Evolutionary conservation across 2,113 vertebrate species (phyloP).

Genomic region (Prunella fulvescens): DNA sequence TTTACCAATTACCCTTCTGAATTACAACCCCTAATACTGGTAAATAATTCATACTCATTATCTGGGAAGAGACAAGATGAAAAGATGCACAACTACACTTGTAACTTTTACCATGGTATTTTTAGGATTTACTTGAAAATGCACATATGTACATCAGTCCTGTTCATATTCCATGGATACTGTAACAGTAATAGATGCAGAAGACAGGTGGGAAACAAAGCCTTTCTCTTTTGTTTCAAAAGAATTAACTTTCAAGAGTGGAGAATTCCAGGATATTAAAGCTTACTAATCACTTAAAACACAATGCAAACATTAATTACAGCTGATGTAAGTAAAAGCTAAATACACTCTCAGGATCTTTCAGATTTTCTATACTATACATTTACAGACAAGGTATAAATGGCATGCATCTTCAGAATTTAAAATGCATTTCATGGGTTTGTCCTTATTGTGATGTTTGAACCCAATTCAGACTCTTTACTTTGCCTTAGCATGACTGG

Average conservation of each 20-base stretch:
- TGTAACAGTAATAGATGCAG: slow-evolving; percentile 57
- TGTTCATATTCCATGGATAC: slow-evolving; percentile 40
- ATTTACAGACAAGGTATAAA: slow-evolving; percentile 56
- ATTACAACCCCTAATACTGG: not conserved
- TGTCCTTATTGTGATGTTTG: slow-evolving; percentile 51
- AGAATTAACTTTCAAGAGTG: slow-evolving; percentile 54
- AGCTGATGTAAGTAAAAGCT: slow-evolving; percentile 59
- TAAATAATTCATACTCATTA: not conserved
- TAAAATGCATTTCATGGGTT: slow-evolving; percentile 10
- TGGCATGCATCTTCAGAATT: slow-evolving; percentile 46
- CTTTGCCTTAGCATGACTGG: not conserved
- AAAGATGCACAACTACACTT: slow-evolving; percentile 25
- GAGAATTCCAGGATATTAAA: slow-evolving; percentile 58
- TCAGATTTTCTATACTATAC: slow-evolving; percentile 46
- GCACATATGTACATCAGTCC: slow-evolving; percentile 3
- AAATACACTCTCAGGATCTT: slow-evolving; percentile 43
- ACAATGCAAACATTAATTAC: slow-evolving; percentile 46
- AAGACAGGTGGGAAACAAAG: slow-evolving; percentile 47
- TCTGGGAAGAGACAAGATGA: not conserved
- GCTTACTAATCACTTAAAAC: slow-evolving; percentile 49
- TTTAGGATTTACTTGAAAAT: slow-evolving; percentile 56
- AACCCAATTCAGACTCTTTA: slow-evolving; percentile 63
- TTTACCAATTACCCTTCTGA: not conserved
- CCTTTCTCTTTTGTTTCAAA: slow-evolving; percentile 50
- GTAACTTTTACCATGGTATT: slow-evolving; percentile 20